Base-by-base conservation (phyloP, 2,113 vertebrate species). In the Albula goreensis region DNA sequence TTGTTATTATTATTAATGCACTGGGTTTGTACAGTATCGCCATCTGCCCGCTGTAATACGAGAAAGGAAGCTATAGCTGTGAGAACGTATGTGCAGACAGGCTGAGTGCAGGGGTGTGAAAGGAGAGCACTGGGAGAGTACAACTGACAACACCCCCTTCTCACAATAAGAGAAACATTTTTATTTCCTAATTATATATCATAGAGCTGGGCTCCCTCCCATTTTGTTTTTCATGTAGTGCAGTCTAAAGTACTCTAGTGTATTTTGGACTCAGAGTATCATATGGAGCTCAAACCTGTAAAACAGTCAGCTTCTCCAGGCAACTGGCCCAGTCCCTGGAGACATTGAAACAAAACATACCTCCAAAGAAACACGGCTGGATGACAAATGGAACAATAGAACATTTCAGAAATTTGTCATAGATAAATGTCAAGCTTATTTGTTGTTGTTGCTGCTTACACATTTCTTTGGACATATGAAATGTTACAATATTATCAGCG, bases 1-100 rank as follows among this genome's bases (percentile, higher is more conserved):
- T 95, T 94, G 91, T 95, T 95, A 94, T 95, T 94, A 91, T 95
- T 95, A 95, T 95, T 94, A 95, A 95, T 94, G 92, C 89, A 92
- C 89, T 90, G 88, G 89, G 81, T 90, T 80, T 91, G 88, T 88
- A 90, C 63, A 86, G 78, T 86, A 83, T 57, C 50, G 80, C 70
- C 70, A 74, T 81, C 56, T 81, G 49, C 85, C 41, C 56, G 9
- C 52, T 11, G 1, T 12, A 66, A 53, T 63, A 48, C 78, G 25
- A 78, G 56, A 85, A 50, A 6, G 19, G 48, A 63, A 19, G 53
- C 84, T 13, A 8, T 41, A 12, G 49, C 77, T 13, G 2, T 22
- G 19, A 1, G 78, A 60, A 49, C 11, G 31, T 50, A 51, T 5
- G 41, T 11, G 41, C 15, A 13, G 22, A 5, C 7, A 13, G 25